Evolutionary conservation across 2,797 vertebrate genomes (phyloP), one percentile per base, ranked within the genome.

Genomic region (Naso thynnoides): DNA sequence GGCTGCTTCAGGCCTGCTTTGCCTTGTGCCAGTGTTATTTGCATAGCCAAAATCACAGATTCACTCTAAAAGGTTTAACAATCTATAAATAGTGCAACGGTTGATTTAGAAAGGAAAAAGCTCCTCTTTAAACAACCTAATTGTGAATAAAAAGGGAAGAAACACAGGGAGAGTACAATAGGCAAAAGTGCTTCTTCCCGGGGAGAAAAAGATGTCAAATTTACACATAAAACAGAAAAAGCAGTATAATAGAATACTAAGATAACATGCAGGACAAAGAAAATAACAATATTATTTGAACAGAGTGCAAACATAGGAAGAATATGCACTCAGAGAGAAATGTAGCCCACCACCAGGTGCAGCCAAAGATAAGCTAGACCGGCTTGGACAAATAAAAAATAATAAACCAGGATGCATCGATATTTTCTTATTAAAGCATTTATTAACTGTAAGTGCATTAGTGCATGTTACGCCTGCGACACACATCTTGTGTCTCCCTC

Each of bases 361-460:
- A 36, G 21, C 21, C 11, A 21, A 53, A 26, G 16, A 61, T 41
- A 10, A 14, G 6, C 3, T 24, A 41, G 19, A 41, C 19, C 13
- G 23, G 3, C 18, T 58, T 39, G 19, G 7, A 41, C 3, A 2
- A 36, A 58, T 48, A 49, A 49, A n/a, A n/a, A n/a, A n/a, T n/a
- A 56, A 15, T 15, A 13, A 65, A 33, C 38, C 18, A 29, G 42
- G 36, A 50, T 41, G 8, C 33, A 41, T 48, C 6, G 7, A 14
- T 38, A 7, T 64, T 13, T 41, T 38, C 33, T 66, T 70, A 23
- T 58, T 19, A 42, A 58, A 36, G 36, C 10, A 29, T 45, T 21
- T 10, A 45, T 19, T 11, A 29, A 31, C 6, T 29, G 13, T 56
- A 11, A 6, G 3, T 29, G 19, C 13, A 24, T 41, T n/a, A n/a